Conservation (phyloP, 2,797 vertebrate genomes). For the Pseudochirops cupreus region DNA sequence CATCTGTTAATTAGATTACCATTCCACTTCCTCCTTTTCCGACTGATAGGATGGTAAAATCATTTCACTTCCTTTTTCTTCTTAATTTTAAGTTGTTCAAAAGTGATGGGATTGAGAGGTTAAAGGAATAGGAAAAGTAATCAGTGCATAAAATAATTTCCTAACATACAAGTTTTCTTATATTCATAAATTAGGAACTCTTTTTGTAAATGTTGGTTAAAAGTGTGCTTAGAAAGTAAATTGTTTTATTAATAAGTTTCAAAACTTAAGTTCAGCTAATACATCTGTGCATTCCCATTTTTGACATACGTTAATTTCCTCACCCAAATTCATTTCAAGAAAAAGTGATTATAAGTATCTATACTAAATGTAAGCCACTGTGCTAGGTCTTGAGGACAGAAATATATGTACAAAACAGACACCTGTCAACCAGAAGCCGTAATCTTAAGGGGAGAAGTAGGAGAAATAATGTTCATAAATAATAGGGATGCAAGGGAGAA, state of each 20-base stretch:
- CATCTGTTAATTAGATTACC: background rate
- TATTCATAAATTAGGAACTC: conserved; percentile 30
- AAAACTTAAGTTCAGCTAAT: background rate
- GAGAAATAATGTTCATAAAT: background rate
- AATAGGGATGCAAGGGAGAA: background rate
- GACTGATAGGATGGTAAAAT: background rate
- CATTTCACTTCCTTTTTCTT: background rate
- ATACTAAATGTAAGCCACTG: background rate
- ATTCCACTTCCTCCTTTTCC: background rate
- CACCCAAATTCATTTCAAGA: background rate
- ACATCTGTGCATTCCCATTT: background rate
- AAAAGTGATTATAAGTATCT: background rate
- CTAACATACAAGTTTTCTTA: background rate
- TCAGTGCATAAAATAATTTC: background rate
- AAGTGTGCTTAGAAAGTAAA: background rate
- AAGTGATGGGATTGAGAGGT: background rate
- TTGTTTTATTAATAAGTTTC: background rate
- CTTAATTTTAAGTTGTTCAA: background rate
- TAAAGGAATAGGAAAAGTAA: background rate
- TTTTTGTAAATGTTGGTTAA: background rate
- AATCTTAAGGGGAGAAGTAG: background rate
- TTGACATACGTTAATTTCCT: conserved; percentile 2
- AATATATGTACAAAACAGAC: background rate
- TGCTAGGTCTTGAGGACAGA: background rate
- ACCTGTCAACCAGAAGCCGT: background rate